phyloP scores from a whole-genome alignment of 2,797 vertebrate species.

The Champsocephalus esox region DNA sequence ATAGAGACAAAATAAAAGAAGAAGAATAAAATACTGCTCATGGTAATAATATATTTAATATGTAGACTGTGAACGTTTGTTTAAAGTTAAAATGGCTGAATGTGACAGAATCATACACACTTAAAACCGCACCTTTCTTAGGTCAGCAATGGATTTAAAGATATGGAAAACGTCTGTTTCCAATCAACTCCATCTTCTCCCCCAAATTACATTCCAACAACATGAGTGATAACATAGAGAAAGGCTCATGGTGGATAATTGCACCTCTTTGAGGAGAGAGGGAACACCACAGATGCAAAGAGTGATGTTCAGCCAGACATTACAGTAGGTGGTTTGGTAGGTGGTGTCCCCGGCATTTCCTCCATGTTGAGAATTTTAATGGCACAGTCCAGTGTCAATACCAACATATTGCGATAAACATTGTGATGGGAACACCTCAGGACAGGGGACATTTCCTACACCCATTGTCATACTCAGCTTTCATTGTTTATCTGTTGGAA shows the following conservation, averaged over 20 bases:
- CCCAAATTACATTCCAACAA: constrained; percentile 31
- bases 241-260: constrained; percentile 48
- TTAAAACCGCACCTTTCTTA: neutral
- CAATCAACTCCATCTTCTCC: neutral
- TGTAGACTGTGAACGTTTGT: no score
- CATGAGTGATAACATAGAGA: constrained; percentile 27
- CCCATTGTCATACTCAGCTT: no score
- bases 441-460: no score
- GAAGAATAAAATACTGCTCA: no score
- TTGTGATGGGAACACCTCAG: no score
- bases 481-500: no score
- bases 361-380: constrained; percentile 21
- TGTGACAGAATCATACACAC: no score
- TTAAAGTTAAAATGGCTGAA: no score
- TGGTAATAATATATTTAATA: no score
- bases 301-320: constrained; percentile 8
- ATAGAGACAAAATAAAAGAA: no score
- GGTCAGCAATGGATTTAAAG: neutral
- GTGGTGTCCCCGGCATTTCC: constrained; percentile 58
- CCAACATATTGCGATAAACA: no score
- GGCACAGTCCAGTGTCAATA: neutral
- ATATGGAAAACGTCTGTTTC: constrained; percentile 3
- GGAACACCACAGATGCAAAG: constrained; percentile 44
- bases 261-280: constrained; percentile 28
- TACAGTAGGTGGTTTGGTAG: constrained; percentile 37